Evolutionary conservation across 2,888 invertebrate genomes (phyloP).

Genomic region (Elysia crispata): DNA sequence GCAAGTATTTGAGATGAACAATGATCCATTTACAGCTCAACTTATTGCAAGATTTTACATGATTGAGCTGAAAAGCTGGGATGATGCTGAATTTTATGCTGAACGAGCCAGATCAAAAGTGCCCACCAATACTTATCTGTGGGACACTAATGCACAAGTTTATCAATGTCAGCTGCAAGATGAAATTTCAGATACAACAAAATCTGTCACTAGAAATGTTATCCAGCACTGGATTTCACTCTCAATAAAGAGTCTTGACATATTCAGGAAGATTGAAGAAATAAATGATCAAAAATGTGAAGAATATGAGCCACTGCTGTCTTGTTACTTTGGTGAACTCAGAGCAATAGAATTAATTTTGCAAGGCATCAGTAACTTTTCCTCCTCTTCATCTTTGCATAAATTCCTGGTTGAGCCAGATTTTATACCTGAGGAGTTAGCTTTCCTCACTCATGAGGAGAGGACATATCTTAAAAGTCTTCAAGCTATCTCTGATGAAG

Average conservation of each 20-base stretch:
- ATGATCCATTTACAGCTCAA: slow-evolving; percentile 56
- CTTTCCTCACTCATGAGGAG: slow-evolving; percentile 47
- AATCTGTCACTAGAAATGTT: slow-evolving; percentile 14
- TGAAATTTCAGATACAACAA: slow-evolving; percentile 1
- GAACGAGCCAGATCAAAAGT: slow-evolving; percentile 50
- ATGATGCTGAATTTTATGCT: slow-evolving; percentile 52
- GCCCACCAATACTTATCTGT: slow-evolving; percentile 61
- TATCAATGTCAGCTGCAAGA: slow-evolving; percentile 34
- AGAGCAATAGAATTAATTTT: slow-evolving; percentile 55
- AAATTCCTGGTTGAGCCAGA: slow-evolving; percentile 53
- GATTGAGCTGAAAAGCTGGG: slow-evolving; percentile 53
- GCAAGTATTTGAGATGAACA: slow-evolving; percentile 49
- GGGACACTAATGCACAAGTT: slow-evolving; percentile 68
- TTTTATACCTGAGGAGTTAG: slow-evolving; percentile 47
- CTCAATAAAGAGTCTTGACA: slow-evolving; percentile 47
- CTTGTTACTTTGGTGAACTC: slow-evolving; percentile 64
- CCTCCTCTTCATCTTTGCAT: slow-evolving; percentile 48
- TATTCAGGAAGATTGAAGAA: slow-evolving; percentile 58
- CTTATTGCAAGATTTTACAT: slow-evolving; percentile 55
- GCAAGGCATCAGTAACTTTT: slow-evolving; percentile 54
- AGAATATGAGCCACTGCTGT: slow-evolving; percentile 53
- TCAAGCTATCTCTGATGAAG: slow-evolving; percentile 48
- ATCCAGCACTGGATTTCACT: slow-evolving; percentile 28
- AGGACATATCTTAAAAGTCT: slow-evolving; percentile 51
- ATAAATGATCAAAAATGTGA: slow-evolving; percentile 54